Base-by-base conservation (phyloP, 2,113 vertebrate species). In the Anser cygnoides region DNA sequence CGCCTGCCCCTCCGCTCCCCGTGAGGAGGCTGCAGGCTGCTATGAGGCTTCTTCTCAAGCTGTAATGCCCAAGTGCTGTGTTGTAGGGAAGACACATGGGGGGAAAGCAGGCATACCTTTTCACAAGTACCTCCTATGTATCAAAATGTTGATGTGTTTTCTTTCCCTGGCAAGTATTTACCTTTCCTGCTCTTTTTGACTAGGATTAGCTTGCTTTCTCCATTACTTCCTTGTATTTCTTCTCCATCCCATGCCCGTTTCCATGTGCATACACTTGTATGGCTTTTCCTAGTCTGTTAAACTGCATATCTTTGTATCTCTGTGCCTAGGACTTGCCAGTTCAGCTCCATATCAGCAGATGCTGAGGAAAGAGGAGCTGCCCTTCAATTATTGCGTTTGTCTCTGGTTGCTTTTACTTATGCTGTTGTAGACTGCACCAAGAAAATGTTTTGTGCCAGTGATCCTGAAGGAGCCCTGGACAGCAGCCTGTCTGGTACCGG, bases 321-420 rank as follows among this genome's bases (percentile, higher is more conserved):
- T 8, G 0, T 0, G 8, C 3, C 50, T 55, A 33, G 13, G 2
- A 5, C 1, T 9, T 43, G n/a, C 41, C 9, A 3, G 1, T 75
- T 82, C 12, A 16, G 20, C 74, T 65, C 46, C 33, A 4, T 59
- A 44, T 3, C 50, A 59, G 17, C 28, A 70, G n/a, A 33, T 0
- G 19, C 29, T 65, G 23, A 16, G 50, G 44, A 12, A 6, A 9
- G 5, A 67, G 19, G 55, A 37, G 26, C 31, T 46, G 50, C 35
- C 4, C 11, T 20, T 26, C 29, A 8, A 2, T 23, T 12, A 13
- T 21, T 2, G 3, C 5, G 37, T 23, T 15, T 19, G 6, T 23
- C 23, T 44, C 37, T 44, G 26, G 10, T 20, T 52, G 41, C 33
- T 66, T 9, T 6, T 8, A 20, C 23, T 62, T 0, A 3, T 15